phyloP scores from a whole-genome alignment of 1,140 invertebrate genomes.

The Nixonia krombeini region DNA sequence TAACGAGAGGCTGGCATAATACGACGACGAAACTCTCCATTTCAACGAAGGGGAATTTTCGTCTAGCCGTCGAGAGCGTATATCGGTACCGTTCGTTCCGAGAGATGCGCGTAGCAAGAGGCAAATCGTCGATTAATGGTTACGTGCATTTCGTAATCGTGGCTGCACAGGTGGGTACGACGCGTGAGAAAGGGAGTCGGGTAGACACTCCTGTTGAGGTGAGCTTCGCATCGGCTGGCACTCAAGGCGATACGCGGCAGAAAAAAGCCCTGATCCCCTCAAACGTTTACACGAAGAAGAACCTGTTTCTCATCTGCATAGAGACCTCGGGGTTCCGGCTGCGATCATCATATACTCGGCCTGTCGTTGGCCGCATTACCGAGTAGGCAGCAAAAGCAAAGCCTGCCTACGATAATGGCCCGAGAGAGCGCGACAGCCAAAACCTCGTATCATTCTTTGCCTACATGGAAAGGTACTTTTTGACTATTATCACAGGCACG shows the following conservation, averaged over 20 bases:
- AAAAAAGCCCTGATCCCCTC: slow-evolving; percentile 11
- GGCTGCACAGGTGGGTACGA: background rate
- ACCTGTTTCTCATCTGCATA: slow-evolving; percentile 27
- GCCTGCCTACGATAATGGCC: no score
- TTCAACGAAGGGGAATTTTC: no score
- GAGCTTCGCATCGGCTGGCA: slow-evolving; percentile 7
- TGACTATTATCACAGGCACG: no score
- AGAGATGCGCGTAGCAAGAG: no score
- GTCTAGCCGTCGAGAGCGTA: no score
- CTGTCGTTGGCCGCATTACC: background rate
- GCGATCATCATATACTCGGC: background rate
- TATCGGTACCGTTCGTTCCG: no score
- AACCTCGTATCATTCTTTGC: no score
- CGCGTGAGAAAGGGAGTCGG: slow-evolving; percentile 3
- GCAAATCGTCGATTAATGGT: background rate
- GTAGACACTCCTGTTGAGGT: slow-evolving; percentile 2
- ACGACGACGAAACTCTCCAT: no score
- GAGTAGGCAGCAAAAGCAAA: no score
- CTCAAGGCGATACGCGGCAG: background rate
- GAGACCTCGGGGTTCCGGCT: slow-evolving; percentile 9
- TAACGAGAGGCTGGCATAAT: no score
- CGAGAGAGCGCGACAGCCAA: no score
- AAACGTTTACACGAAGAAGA: slow-evolving; percentile 16
- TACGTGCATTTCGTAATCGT: slow-evolving; percentile 2
- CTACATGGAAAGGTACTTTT: no score